Evolutionary conservation across 2,797 vertebrate species (phyloP).

Genomic region (Rhinatrema bivittatum): DNA sequence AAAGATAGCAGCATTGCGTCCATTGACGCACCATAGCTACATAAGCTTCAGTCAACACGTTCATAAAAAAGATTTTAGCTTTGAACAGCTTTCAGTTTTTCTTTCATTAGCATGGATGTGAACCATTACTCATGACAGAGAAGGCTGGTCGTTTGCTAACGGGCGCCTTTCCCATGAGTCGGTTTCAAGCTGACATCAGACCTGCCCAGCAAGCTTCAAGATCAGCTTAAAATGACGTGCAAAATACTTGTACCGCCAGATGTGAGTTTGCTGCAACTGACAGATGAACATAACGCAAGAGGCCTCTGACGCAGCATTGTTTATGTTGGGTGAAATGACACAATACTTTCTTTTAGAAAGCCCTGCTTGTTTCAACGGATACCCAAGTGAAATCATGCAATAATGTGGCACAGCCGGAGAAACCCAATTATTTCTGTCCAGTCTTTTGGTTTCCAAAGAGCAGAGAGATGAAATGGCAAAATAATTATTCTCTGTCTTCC

Average conservation of each 20-base stretch:
- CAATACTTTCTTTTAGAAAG: neutral
- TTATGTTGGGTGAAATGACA: neutral
- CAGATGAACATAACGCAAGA: neutral
- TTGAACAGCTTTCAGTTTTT: neutral
- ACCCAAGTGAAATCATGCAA: too few relatives aligned
- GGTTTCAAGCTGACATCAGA: neutral
- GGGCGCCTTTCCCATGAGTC: too few relatives aligned
- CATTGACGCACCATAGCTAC: neutral
- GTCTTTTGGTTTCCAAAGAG: too few relatives aligned
- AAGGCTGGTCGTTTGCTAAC: neutral
- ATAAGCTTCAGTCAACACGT: neutral
- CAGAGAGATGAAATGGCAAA: too few relatives aligned
- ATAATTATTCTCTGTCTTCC: too few relatives aligned
- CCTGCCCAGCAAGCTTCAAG: neutral
- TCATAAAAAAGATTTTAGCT: neutral
- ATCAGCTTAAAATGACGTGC: neutral
- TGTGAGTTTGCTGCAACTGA: neutral
- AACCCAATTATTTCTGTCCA: too few relatives aligned
- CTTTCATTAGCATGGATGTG: neutral
- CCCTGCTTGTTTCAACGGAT: too few relatives aligned
- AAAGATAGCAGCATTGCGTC: too few relatives aligned
- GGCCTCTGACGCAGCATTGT: rapidly evolving
- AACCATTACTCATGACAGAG: neutral
- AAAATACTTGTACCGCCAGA: neutral
- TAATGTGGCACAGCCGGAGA: too few relatives aligned